Evolutionary conservation across 1,140 invertebrate species (phyloP), one percentile per base, ranked within the genome.

Genomic region (Tribolium castaneum): DNA sequence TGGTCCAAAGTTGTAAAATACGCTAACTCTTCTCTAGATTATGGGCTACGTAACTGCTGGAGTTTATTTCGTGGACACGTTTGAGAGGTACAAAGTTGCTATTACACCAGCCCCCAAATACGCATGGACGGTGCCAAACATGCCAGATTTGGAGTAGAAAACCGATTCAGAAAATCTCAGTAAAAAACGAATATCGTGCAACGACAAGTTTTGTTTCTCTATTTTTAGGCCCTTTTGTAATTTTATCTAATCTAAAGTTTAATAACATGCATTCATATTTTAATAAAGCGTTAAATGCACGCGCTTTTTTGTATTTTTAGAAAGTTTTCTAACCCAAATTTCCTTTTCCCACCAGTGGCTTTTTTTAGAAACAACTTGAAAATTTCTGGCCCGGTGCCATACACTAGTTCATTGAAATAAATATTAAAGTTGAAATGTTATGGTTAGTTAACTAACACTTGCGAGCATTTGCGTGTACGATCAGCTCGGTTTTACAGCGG

Each of bases 41-140:
- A 22, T 56, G 6, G 72, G 72, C 3, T 54, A 56, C 19, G 6
- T 75, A 16, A 39, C 51, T 7, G 22, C 51, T 7, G 25, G 51
- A 7, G 25, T 75, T 59, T 75, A 75, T 59, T 75, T 54, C 39
- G 7, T 75, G 3, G 72, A 75, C 12, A 75, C 34, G 2, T 75
- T 75, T n/a, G 25, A 75, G 10, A 75, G 56, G 39, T 75, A 75
- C 19, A 49, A 56, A 39, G 14, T 56, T 10, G 72, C 72, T 6
- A 34, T 56, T 22, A 51, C 72, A 34, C 72, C 72, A 14, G 6
- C 16, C 7, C 51, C 72, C 6, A 54, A 75, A 59, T 75, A 75
- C 22, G 72, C 51, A 1, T 75, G 72, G 72, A 75, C 50, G 0
- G 22, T 19, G 1, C 72, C 72, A 39, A 75, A 75, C 35, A 75